Evolutionary conservation across 1,140 invertebrate species (phyloP).

Genomic region (Apis dorsata): DNA sequence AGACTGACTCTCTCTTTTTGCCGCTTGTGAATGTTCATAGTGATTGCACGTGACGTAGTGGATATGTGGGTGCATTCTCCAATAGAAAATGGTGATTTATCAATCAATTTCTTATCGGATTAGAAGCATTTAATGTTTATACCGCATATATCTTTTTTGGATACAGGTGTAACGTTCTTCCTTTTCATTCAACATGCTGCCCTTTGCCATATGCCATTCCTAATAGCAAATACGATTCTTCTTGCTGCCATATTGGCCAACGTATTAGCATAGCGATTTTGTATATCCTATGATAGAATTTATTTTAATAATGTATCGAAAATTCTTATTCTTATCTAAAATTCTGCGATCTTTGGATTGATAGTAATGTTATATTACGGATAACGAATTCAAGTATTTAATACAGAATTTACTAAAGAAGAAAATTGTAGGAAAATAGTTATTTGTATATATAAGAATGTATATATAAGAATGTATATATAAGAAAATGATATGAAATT

Average conservation of each 20-base stretch:
- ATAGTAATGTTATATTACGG: not conserved
- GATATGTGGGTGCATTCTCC: conserved; percentile 33
- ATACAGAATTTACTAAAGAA: not conserved
- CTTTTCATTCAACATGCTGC: conserved; percentile 53
- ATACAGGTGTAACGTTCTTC: conserved; percentile 54
- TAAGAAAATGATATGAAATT: too few species aligned
- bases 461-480: too few species aligned
- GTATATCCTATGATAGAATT: conserved; percentile 25
- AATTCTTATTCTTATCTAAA: too few species aligned
- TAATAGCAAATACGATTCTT: conserved; percentile 46
- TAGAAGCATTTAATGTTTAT: conserved; percentile 64
- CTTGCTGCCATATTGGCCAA: not conserved
- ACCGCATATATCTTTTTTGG: conserved; percentile 34
- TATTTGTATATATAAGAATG: too few species aligned
- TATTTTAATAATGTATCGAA: conserved; percentile 41
- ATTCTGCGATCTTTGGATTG: conserved; percentile 1
- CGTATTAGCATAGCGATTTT: conserved; percentile 51
- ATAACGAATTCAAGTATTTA: conserved; percentile 20
- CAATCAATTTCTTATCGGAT: conserved; percentile 71
- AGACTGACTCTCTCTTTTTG: conserved; percentile 58
- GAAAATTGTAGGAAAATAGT: too few species aligned
- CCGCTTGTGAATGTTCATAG: conserved; percentile 14
- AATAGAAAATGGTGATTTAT: conserved; percentile 66
- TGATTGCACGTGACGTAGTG: conserved; percentile 2
- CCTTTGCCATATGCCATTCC: conserved; percentile 53